Evolutionary conservation across 2,113 vertebrate genomes (phyloP), one percentile per base, ranked within the genome.

Genomic region (Tapirus terrestris): DNA sequence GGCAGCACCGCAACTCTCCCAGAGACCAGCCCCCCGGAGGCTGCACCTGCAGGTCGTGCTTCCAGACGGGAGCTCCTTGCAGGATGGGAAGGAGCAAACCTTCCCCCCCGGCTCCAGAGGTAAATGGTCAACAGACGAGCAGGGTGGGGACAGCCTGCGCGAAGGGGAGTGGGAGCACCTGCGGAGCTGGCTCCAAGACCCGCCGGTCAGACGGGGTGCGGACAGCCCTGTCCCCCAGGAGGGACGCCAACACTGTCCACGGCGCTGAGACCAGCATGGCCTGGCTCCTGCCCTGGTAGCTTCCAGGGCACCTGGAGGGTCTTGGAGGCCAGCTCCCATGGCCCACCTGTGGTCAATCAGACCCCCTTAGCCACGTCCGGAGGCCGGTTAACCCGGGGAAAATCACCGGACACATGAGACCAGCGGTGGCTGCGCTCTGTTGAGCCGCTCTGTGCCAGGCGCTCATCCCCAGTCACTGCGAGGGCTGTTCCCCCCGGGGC

Each of bases 31-130:
- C 33, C 6, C 48, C 25, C 0, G 29, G 18, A 17, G 45, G 63
- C 0, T 2, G 43, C 14, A 23, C n/a, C 20, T 1, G 25, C 17
- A 8, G 6, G 2, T 16, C 2, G 0, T 0, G 0, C 12, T 0
- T 39, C 39, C 39, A 39, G 39, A 39, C 68, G 2, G 36, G 33
- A 39, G 13, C 4, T 1, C 8, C 73, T 45, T 0, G 23, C 61
- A 29, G 16, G 53, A 48, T 6, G 18, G 25, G 48, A 13, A 39
- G 33, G 18, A 8, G 8, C 0, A 5, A 33, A 61, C 17, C 5
- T 51, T 2, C 4, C 5, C 6, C 2, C 11, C 33, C 3, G 4
- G 75, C 12, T n/a, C 53, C 16, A 23, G 8, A 29, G 31, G 60
- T 3, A 14, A 67, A 1, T 0, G 51, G 17, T 29, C 4, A 14